Base-by-base conservation (phyloP, 2,888 invertebrate species). In the Stenurella melanura region DNA sequence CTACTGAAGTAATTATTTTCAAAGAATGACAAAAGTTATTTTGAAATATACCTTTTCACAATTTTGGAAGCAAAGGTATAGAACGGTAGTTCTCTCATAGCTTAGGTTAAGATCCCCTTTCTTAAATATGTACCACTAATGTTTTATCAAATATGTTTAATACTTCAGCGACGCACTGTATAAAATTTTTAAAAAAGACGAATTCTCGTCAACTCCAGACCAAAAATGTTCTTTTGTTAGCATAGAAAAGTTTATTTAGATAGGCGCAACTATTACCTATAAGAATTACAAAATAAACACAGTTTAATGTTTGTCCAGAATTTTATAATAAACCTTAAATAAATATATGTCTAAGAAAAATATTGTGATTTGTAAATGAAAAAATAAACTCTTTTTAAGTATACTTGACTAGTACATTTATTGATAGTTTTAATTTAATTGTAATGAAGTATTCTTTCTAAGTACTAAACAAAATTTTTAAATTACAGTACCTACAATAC, bases 401-500 rank as follows among this genome's bases (percentile, higher is more conserved):
- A 84, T 84, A 79, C 76, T 74, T 84, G 84, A 84, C 84, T 84
- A 84, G 84, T 81, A 84, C 82, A 82, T 82, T 80, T 78, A 83
- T 78, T 80, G 76, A 72, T 77, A 73, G 60, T 11, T 58, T 19
- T 58, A 58, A 70, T 69, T 64, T 61, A 30, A 38, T 77, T 78
- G 56, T 69, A 74, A 60, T 61, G 68, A 73, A 70, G 68, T 67
- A 56, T 73, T 73, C 57, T 80, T 73, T 75, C 73, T 81, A 81
- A 81, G 78, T 80, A 78, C 74, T 69, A 78, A 74, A 74, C 74
- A 75, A 75, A 76, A 77, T 61, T 70, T 64, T 64, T 19, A 75
- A 64, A 72, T 77, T 77, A 74, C 73, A 78, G 78, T 79, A 81
- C 74, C 38, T 73, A 50, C 26, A 42, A 76, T 61, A 80, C 74